A percentile compares a stretch with the other conserved stretches of the same genome.
phyloP scores from a whole-genome alignment of 2,797 vertebrate species.

The Heteromormyrus szaboi region DNA sequence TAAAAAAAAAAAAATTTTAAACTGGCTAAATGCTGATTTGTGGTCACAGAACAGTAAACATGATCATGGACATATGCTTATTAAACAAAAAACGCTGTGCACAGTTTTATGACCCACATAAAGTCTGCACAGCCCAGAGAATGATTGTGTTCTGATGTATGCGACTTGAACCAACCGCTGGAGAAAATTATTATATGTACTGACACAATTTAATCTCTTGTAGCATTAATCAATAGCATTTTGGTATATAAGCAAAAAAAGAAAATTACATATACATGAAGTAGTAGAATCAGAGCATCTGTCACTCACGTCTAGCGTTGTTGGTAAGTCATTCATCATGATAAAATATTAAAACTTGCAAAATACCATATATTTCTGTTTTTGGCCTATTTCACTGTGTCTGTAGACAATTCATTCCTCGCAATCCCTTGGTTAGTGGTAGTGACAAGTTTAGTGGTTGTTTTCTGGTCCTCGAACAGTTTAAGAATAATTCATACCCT shows the following conservation, averaged over 20 bases:
- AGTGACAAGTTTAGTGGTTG: not conserved
- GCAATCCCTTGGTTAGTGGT: not conserved
- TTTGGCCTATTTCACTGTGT: not conserved
- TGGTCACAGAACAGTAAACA: conserved; percentile 10
- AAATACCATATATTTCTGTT: conserved; percentile 1
- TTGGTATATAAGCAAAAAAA: not conserved
- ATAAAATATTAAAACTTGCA: not conserved
- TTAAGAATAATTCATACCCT: not conserved
- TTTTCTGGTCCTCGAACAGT: not conserved
- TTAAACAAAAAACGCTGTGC: not conserved
- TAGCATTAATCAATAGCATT: not conserved
- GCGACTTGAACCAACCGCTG: not conserved
- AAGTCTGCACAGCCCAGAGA: not conserved
- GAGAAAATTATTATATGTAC: not conserved
- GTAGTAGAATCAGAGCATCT: not conserved
- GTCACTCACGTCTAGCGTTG: not conserved
- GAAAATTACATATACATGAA: not conserved
- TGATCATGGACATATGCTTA: not conserved
- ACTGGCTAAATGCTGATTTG: not conserved
- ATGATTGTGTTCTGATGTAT: not conserved
- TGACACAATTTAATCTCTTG: not conserved
- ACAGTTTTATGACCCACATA: not conserved
- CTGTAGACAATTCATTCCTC: not conserved
- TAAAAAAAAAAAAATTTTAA: not conserved
- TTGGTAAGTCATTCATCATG: not conserved